Evolutionary conservation across 2,888 invertebrate species (phyloP), one percentile per base, ranked within the genome.

Genomic region (Chloroclystis v-ata): DNA sequence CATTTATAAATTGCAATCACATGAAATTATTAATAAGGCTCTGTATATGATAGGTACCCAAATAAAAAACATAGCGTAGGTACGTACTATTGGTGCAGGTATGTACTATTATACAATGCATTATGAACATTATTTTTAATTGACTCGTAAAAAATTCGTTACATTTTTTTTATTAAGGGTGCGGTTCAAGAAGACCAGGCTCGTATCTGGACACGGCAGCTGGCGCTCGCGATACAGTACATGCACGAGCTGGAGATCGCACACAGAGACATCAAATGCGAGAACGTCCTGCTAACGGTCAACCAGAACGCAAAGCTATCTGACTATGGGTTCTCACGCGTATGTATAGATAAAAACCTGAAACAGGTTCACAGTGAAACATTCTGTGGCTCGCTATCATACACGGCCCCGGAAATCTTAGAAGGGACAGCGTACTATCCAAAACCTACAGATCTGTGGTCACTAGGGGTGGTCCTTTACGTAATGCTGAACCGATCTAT

Each of bases 391-490:
- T 95, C 95, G 0, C 79, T 95, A 11, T 95, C 95, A 0, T 97
- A 97, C 67, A 95, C 94, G 0, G 94, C 96, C 0, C 96, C 96
- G 0, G 96, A 97, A 81, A 92, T 97, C 49, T 82, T 96, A n/a
- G 90, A 91, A 56, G 95, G 94, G 0, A 81, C 90, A 2, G 92
- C 93, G 0, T 94, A 94, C 67, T 89, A 89, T 58, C 93, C 94
- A 0, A 93, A 92, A 76, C 89, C 91, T 3, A 90, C 93, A 0
- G 96, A 96, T 67, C 78, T 95, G 16, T 96, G 95, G 96, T 94
- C 94, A 0, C 78, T 95, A 26, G 95, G 93, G 0, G 89, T 94
- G 2, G 92, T 96, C 3, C 81, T 96, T 0, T 96, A 93, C 69
- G 94, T 96, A 9, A 93, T 95, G 92, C 68, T 95, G 2, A 95